Evolutionary conservation across 2,113 vertebrate species (phyloP).

Genomic region (Cavia porcellus): DNA sequence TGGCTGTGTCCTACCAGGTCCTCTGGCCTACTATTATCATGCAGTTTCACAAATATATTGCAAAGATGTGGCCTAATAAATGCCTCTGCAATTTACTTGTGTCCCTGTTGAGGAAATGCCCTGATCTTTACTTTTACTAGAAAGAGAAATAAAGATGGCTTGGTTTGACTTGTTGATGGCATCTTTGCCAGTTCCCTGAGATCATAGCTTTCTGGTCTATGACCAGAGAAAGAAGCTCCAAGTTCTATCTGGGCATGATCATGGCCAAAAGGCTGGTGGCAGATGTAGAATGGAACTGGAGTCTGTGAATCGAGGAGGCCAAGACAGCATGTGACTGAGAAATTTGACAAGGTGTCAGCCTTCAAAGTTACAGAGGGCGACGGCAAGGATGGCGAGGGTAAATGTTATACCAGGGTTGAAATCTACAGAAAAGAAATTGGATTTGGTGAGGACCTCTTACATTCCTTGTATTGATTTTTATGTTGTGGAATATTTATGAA

Average conservation of each 20-base stretch:
- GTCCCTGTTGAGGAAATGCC: not conserved
- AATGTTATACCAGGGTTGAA: not conserved
- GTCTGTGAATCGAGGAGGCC: not conserved
- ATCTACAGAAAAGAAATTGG: not conserved
- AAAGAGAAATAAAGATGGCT: not conserved
- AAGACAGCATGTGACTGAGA: not conserved
- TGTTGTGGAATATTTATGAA: conserved; percentile 10
- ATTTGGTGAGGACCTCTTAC: not conserved
- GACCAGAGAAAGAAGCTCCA: not conserved
- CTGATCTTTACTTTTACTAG: not conserved
- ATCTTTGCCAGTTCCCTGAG: not conserved
- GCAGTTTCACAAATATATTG: not conserved
- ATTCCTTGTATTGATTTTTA: not conserved
- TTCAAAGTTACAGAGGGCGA: not conserved
- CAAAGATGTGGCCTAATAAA: not conserved
- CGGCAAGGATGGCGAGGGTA: not conserved
- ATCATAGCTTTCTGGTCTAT: conserved; percentile 33
- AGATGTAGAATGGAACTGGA: not conserved
- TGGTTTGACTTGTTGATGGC: not conserved
- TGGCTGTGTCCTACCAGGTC: not conserved
- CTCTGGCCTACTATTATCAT: not conserved
- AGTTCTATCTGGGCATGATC: not conserved
- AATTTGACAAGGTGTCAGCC: not conserved
- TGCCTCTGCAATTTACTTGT: not conserved
- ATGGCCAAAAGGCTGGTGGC: not conserved